Evolutionary conservation across 2,888 invertebrate species (phyloP).

Genomic region (Myopa tessellatipennis): DNA sequence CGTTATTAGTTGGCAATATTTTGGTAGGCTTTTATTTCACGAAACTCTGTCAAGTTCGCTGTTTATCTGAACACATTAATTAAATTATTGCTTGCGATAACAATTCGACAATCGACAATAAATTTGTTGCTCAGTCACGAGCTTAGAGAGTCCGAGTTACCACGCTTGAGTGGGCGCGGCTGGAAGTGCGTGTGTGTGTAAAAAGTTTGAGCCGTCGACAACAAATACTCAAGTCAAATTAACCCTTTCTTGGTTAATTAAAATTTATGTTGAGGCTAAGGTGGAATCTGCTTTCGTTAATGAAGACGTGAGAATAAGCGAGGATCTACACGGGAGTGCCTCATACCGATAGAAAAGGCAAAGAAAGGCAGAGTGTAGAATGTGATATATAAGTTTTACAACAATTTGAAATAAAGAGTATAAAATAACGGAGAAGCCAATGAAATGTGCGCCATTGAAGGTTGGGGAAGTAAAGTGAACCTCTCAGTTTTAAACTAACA

Average conservation of each 20-base stretch:
- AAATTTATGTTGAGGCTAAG: slow-evolving; percentile 6
- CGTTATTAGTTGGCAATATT: slow-evolving; percentile 9
- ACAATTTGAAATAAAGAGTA: no score
- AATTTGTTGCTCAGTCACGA: slow-evolving; percentile 17
- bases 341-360: neutral
- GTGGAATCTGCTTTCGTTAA: neutral
- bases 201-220: no score
- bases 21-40: neutral
- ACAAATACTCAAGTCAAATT: neutral
- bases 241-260: slow-evolving; percentile 19
- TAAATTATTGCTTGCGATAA: slow-evolving; percentile 16
- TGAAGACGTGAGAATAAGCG: neutral
- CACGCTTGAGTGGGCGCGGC: slow-evolving; percentile 15
- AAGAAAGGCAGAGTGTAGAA: no score
- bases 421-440: no score
- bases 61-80: slow-evolving; percentile 12
- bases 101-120: slow-evolving; percentile 10
- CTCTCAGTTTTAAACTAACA: no score
- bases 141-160: neutral
- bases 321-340: neutral
- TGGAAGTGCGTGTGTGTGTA: neutral
- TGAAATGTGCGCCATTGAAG: no score
- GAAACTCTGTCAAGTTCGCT: neutral
- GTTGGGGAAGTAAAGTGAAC: no score
- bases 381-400: no score